Conservation (phyloP, 2,888 invertebrate species). For the Hecatera dysodea region DNA sequence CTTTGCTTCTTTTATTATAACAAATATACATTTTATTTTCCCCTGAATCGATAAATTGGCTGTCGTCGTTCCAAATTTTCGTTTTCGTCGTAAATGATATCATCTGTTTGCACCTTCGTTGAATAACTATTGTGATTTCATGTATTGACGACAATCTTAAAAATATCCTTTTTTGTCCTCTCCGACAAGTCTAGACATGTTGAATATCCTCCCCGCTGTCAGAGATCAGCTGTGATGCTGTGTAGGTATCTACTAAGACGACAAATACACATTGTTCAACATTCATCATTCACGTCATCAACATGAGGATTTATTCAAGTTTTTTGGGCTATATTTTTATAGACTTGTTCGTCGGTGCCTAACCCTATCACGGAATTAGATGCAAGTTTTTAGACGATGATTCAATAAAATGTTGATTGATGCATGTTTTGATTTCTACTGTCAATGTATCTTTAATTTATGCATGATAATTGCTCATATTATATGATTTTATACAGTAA, state of each 20-base stretch:
- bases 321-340: constrained; percentile 79
- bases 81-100: constrained; percentile 77
- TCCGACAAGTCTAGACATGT: constrained; percentile 78
- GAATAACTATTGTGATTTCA: constrained; percentile 59
- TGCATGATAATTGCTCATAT: constrained; percentile 67
- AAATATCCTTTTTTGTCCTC: constrained; percentile 71
- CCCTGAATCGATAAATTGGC: constrained; percentile 66
- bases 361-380: constrained; percentile 76
- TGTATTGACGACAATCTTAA: constrained; percentile 67
- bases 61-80: constrained; percentile 63
- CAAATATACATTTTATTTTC: constrained; percentile 61
- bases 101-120: constrained; percentile 74
- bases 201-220: constrained; percentile 76
- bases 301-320: constrained; percentile 76
- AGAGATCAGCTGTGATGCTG: constrained; percentile 78
- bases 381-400: constrained; percentile 79
- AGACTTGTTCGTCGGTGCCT: constrained; percentile 76
- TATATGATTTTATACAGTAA: constrained; percentile 66
- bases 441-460: constrained; percentile 71
- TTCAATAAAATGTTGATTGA: constrained; percentile 74
- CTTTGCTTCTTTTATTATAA: constrained; percentile 62
- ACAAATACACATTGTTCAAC: constrained; percentile 82
- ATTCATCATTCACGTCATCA: constrained; percentile 87
- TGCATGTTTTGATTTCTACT: constrained; percentile 69
- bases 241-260: constrained; percentile 79